Evolutionary conservation across 2,797 vertebrate genomes (phyloP).

Genomic region (Australoheros facetus): DNA sequence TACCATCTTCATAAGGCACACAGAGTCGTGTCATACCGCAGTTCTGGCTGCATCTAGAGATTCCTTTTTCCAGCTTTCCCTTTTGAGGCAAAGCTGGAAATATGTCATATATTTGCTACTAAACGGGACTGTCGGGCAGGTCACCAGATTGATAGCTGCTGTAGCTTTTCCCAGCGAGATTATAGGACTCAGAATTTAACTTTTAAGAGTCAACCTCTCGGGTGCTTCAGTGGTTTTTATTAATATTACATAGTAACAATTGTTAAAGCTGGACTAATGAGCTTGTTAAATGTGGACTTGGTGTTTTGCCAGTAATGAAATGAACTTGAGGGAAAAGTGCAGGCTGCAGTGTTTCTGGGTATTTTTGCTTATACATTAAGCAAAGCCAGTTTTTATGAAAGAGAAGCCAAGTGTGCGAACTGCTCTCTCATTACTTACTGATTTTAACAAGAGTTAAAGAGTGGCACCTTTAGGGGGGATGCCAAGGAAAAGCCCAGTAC

Average conservation of each 20-base stretch:
- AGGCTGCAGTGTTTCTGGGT: background rate
- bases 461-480: conserved; percentile 15
- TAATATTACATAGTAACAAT: background rate
- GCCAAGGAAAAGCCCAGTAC: conserved; percentile 30
- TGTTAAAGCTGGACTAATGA: background rate
- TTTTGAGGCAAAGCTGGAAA: conserved; percentile 6
- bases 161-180: background rate
- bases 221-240: background rate
- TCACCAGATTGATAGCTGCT: background rate
- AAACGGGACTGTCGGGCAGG: conserved; percentile 3
- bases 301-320: conserved; percentile 23
- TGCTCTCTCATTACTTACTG: conserved; percentile 14
- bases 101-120: background rate
- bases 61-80: conserved; percentile 1
- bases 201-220: background rate
- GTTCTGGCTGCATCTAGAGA: conserved; percentile 10
- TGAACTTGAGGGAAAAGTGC: background rate
- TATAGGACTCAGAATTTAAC: background rate
- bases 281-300: conserved; percentile 3
- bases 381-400: conserved; percentile 12
- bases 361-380: conserved; percentile 37
- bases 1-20: background rate
- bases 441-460: conserved; percentile 27
- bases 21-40: conserved; percentile 11
- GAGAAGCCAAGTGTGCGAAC: conserved; percentile 21